Percentiles rank a stretch among this genome's conserved stretches.
Evolutionary conservation across 2,888 invertebrate species (phyloP).

Genomic region (Glaucopsyche alexis): DNA sequence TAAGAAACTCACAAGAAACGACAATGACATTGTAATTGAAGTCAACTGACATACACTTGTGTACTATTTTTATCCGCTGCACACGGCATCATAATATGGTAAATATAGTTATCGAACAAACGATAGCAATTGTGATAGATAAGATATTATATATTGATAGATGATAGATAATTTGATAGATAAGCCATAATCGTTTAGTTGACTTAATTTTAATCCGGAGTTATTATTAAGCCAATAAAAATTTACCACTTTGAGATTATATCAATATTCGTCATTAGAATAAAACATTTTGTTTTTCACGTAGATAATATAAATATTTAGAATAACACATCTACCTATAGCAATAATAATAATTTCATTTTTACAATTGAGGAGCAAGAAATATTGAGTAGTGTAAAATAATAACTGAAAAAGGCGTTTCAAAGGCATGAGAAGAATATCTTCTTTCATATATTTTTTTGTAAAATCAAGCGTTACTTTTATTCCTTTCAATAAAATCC

Average conservation of each 20-base stretch:
- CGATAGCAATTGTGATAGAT: neutral
- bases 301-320: neutral
- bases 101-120: constrained; percentile 5
- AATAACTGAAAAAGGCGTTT: neutral
- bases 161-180: too few species aligned
- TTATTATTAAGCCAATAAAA: neutral
- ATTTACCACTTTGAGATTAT: neutral
- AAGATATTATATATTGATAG: too few species aligned
- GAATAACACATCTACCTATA: neutral
- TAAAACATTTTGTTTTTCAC: neutral
- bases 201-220: neutral
- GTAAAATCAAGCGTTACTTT: neutral
- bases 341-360: neutral
- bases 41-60: neutral
- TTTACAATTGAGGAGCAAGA: neutral
- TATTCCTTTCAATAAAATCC: neutral
- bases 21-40: constrained; percentile 24
- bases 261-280: neutral
- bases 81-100: neutral
- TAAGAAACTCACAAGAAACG: constrained; percentile 5
- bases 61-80: constrained; percentile 16
- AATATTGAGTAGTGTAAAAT: neutral
- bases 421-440: too few species aligned
- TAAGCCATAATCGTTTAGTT: neutral
- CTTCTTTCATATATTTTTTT: too few species aligned